phyloP scores from a whole-genome alignment of 1,140 invertebrate species.

The Drosophila willistoni region DNA sequence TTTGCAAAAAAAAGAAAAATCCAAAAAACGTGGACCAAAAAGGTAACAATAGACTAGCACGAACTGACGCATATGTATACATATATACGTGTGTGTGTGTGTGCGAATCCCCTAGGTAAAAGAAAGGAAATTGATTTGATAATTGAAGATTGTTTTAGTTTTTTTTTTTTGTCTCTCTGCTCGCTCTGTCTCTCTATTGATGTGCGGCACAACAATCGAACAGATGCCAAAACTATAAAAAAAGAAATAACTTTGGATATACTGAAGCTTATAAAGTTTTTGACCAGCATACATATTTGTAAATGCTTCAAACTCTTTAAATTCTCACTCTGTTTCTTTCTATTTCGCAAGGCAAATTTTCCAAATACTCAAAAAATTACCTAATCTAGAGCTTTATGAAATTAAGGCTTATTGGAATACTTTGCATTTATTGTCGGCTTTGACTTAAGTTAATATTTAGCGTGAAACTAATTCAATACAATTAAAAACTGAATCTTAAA shows the following conservation, averaged over 20 bases:
- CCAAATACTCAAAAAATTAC: neutral
- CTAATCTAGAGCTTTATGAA: too few species aligned
- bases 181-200: neutral
- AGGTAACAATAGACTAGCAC: constrained; percentile 6
- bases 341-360: too few species aligned
- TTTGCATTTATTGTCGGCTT: too few species aligned
- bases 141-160: constrained; percentile 57
- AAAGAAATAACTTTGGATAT: neutral
- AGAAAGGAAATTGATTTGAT: constrained; percentile 62
- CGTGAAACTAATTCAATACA: too few species aligned
- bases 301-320: too few species aligned
- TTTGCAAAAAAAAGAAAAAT: constrained; percentile 36
- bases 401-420: too few species aligned
- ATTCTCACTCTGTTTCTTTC: too few species aligned
- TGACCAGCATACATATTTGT: too few species aligned
- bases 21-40: neutral
- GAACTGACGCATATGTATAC: neutral
- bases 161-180: constrained; percentile 20
- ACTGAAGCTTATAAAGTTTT: too few species aligned
- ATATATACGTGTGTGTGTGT: neutral
- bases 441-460: too few species aligned
- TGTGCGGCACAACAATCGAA: neutral
- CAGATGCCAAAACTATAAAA: neutral
- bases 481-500: too few species aligned
- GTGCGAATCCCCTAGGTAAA: constrained; percentile 44